A percentile compares a stretch with the other conserved stretches of the same genome.
These are phyloP conservation scores for Trimorus sp. DNA, from an alignment of 2,888 invertebrate genomes.

Conservation along the genomic window DNA sequence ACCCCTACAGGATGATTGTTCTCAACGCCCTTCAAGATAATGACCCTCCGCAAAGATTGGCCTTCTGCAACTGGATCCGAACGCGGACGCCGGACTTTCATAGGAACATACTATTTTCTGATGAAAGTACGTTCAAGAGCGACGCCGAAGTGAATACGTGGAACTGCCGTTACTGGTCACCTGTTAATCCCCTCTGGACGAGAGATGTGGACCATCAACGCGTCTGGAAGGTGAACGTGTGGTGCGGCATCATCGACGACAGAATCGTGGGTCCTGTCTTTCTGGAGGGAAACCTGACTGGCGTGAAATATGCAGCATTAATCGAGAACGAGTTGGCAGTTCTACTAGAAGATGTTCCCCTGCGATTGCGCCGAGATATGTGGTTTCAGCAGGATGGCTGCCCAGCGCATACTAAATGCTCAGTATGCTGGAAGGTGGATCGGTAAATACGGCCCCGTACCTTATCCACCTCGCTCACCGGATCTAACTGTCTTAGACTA, in stretches of 20 bases:
- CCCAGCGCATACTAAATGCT: conserved; percentile 65
- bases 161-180: conserved; percentile 18
- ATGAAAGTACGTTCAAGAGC: conserved; percentile 28
- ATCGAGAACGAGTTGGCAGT: not conserved
- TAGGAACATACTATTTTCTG: conserved; percentile 13
- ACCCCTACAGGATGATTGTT: conserved; percentile 30
- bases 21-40: not conserved
- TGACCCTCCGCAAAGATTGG: conserved; percentile 5
- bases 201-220: conserved; percentile 63
- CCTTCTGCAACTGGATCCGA: conserved; percentile 33
- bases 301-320: conserved; percentile 14
- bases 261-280: conserved; percentile 31
- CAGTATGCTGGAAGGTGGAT: conserved; percentile 62
- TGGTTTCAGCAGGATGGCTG: conserved; percentile 7
- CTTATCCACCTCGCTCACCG: conserved; percentile 63
- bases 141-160: conserved; percentile 9
- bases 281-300: conserved; percentile 36
- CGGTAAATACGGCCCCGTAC: conserved; percentile 61
- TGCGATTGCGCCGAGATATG: conserved; percentile 49
- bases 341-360: not conserved
- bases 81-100: not conserved
- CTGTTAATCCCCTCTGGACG: conserved; percentile 10
- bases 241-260: conserved; percentile 39
- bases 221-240: conserved; percentile 44
- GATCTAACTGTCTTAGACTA: conserved; percentile 5